Percentiles rank a stretch among this genome's conserved stretches.
These are phyloP conservation scores for Pelosia muscerda DNA, from an alignment of 2,888 invertebrate species.

Conservation along the genomic window DNA sequence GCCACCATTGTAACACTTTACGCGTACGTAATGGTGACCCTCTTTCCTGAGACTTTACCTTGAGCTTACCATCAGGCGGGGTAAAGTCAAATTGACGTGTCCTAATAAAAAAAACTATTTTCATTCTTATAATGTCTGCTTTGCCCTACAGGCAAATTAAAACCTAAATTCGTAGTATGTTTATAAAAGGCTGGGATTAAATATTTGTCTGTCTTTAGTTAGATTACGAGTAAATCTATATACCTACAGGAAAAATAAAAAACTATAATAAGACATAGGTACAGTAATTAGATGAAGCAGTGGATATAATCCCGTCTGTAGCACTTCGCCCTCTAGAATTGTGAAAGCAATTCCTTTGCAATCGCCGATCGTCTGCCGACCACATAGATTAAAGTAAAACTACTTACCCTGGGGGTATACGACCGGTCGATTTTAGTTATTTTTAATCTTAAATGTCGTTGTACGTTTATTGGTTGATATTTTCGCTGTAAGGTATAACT, in stretches of 20 bases:
- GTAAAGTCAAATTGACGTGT: no score
- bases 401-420: constrained; percentile 40
- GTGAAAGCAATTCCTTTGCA: constrained; percentile 47
- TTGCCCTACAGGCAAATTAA: no score
- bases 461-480: not conserved
- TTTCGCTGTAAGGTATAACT: not conserved
- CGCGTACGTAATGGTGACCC: no score
- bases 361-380: constrained; percentile 38
- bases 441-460: constrained; percentile 16
- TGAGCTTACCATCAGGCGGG: no score
- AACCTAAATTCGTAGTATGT: no score
- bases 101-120: no score
- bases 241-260: not conserved
- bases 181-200: no score
- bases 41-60: no score
- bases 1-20: no score
- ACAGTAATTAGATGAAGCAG: constrained; percentile 18
- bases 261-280: not conserved
- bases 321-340: constrained; percentile 12
- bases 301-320: not conserved
- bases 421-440: constrained; percentile 6
- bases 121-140: no score
- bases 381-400: constrained; percentile 52
- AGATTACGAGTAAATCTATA: not conserved
- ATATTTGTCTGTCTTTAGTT: not conserved